phyloP scores from a whole-genome alignment of 2,113 vertebrate species.

The Neolamprologus ventralis region DNA sequence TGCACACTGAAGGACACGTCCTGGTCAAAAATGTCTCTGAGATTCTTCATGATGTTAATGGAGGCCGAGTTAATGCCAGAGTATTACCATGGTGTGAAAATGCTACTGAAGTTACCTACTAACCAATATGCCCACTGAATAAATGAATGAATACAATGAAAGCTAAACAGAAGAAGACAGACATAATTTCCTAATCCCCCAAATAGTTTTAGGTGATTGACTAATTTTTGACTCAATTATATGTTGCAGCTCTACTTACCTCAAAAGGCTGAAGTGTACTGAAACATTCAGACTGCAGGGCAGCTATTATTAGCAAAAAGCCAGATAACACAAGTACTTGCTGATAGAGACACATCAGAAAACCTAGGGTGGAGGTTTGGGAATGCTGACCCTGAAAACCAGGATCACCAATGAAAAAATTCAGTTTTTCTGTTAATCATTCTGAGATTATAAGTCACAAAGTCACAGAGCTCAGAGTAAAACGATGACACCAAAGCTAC shows the following conservation, averaged over 20 bases:
- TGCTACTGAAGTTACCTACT: background rate
- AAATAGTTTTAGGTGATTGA: background rate
- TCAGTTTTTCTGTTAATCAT: background rate
- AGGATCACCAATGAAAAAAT: fast-evolving
- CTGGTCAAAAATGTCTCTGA: background rate
- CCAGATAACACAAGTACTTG: slow-evolving; percentile 45
- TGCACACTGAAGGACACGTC: background rate
- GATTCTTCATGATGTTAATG: background rate
- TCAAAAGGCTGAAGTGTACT: background rate
- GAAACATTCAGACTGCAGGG: background rate
- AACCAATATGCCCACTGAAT: fast-evolving
- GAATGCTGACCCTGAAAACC: background rate
- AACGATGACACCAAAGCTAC: background rate
- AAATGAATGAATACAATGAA: background rate
- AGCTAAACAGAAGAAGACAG: background rate
- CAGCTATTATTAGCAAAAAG: slow-evolving; percentile 26
- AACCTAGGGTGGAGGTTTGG: background rate
- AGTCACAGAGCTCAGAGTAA: background rate
- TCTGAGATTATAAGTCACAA: background rate
- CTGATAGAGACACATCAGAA: slow-evolving; percentile 10
- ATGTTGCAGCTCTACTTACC: background rate
- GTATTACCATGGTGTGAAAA: fast-evolving
- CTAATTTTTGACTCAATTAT: background rate
- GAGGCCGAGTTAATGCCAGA: fast-evolving
- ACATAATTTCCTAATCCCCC: background rate